These are phyloP conservation scores for Berghia stephanieae DNA, from an alignment of 1,140 invertebrate species.

Conservation along the genomic window DNA sequence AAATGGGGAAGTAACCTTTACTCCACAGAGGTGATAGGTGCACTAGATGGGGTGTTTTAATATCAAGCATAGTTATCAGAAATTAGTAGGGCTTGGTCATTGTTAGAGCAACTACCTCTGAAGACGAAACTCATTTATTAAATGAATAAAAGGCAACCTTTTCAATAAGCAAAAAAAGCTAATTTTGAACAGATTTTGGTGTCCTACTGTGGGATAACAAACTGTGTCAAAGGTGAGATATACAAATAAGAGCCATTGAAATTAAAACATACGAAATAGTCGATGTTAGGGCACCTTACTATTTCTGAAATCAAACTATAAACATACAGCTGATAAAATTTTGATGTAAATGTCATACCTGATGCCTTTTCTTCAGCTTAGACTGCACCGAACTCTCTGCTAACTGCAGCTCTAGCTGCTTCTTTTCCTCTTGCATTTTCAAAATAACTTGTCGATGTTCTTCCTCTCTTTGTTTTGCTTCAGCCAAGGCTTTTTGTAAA, in stretches of 20 bases:
- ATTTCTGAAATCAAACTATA: not conserved
- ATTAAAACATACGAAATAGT: not conserved
- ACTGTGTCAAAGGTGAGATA: too few relatives aligned
- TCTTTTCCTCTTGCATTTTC: slow-evolving; percentile 47
- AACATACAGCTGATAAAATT: not conserved
- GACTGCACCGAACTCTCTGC: slow-evolving; percentile 36
- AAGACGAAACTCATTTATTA: too few relatives aligned
- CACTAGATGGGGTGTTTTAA: too few relatives aligned
- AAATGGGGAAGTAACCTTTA: too few relatives aligned
- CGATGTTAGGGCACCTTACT: not conserved
- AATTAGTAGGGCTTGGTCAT: too few relatives aligned
- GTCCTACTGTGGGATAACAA: too few relatives aligned
- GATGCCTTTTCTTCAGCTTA: slow-evolving; percentile 29
- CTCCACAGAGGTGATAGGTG: too few relatives aligned
- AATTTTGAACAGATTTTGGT: too few relatives aligned
- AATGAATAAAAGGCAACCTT: too few relatives aligned
- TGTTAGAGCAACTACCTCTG: too few relatives aligned
- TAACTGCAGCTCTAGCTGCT: slow-evolving; percentile 38
- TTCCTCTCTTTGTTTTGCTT: slow-evolving; percentile 41
- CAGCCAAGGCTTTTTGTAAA: slow-evolving; percentile 39
- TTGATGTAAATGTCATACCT: not conserved
- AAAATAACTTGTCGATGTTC: slow-evolving; percentile 50
- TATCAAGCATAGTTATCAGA: too few relatives aligned
- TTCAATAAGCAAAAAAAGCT: too few relatives aligned
- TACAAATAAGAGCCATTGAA: not conserved